A percentile compares a stretch with the other conserved stretches of the same genome.
Conservation (phyloP, 2,888 invertebrate genomes). For the Hyppa rectilinea region DNA sequence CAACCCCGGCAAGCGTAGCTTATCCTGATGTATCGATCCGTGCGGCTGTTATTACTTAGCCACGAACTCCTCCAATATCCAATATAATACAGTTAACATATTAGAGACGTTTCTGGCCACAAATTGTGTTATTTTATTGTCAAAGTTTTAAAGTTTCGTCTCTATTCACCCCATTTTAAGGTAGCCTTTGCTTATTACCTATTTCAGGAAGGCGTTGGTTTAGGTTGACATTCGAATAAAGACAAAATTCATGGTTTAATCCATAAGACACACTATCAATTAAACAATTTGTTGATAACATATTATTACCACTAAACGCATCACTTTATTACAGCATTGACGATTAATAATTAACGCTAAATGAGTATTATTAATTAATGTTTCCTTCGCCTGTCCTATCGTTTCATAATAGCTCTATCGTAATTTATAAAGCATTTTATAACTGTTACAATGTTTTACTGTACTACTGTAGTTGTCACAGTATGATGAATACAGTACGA, state of each 20-base stretch:
- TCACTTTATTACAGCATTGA: conserved; percentile 15
- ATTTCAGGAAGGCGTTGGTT: neutral
- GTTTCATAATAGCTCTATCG: conserved; percentile 37
- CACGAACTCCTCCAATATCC: no score
- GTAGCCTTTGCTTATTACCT: neutral
- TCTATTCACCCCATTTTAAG: no score
- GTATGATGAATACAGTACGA: conserved; percentile 22
- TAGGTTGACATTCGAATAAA: neutral
- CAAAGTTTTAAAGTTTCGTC: no score
- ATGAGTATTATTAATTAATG: conserved; percentile 20
- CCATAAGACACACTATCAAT: no score
- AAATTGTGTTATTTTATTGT: no score
- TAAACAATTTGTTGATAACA: neutral
- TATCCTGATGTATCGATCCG: no score
- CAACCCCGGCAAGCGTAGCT: no score
- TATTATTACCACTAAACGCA: neutral
- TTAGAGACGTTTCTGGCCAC: no score
- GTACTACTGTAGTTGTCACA: conserved; percentile 35
- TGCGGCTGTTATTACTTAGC: no score
- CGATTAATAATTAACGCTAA: conserved; percentile 10
- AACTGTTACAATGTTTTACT: conserved; percentile 39
- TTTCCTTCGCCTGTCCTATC: conserved; percentile 35
- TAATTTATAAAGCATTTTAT: conserved; percentile 33
- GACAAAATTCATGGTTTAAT: no score
- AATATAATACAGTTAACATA: no score